Percentiles rank a stretch among this genome's conserved stretches.
Conservation (phyloP, 2,113 vertebrate genomes). For the Menidia beryllina region DNA sequence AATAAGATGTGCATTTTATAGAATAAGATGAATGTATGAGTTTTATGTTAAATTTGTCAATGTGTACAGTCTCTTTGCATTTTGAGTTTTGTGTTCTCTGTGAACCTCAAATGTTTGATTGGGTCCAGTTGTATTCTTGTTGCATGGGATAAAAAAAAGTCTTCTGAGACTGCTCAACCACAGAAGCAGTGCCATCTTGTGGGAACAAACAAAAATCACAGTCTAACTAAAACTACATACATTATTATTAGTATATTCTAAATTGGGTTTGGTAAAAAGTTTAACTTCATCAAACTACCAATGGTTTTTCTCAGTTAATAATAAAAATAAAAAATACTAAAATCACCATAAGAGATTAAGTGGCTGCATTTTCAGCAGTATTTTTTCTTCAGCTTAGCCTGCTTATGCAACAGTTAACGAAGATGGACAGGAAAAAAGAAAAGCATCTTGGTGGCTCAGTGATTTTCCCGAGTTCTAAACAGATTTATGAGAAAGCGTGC, state of each 20-base stretch:
- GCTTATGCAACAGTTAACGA: slow-evolving; percentile 30
- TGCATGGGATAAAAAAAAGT: neutral
- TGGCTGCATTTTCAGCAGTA: neutral
- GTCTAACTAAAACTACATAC: neutral
- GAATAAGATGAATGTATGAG: neutral
- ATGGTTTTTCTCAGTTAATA: neutral
- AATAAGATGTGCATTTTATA: slow-evolving; percentile 3
- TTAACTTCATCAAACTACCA: neutral
- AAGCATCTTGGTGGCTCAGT: slow-evolving; percentile 17
- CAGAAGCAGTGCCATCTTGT: slow-evolving; percentile 40
- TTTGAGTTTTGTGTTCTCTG: neutral
- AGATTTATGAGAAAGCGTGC: slow-evolving; percentile 36
- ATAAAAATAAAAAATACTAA: neutral
- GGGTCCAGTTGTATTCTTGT: neutral
- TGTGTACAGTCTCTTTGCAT: neutral
- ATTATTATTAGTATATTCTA: neutral
- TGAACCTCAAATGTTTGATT: neutral
- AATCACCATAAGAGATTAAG: neutral
- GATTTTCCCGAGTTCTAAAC: slow-evolving; percentile 17
- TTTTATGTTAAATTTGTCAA: neutral
- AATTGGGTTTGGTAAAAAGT: slow-evolving; percentile 1
- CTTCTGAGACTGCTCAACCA: neutral
- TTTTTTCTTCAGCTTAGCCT: neutral
- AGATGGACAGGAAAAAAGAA: neutral
- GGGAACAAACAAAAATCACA: neutral